Base-by-base conservation (phyloP, 2,113 vertebrate genomes). In the Epinephelus fuscoguttatus region DNA sequence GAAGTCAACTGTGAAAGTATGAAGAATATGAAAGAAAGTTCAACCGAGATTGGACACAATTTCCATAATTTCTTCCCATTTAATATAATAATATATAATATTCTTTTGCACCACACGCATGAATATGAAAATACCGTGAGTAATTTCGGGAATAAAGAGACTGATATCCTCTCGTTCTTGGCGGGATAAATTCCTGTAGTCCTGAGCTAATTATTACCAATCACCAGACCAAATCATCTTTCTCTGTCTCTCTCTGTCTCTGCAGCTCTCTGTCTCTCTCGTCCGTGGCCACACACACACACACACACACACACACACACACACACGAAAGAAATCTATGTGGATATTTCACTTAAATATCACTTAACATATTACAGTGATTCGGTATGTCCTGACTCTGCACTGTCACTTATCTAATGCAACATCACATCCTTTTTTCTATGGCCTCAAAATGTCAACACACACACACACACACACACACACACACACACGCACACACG, bases 401-500 rank as follows among this genome's bases (percentile, higher is more conserved):
- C 42, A 3, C 66, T 30, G 56, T 70, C 69, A 68, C 55, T 75
- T 27, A 72, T 78, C 55, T 70, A 78, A 85, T 61, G 45, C 61
- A 62, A 73, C 68, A 23, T 56, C 37, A 45, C 61, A 30, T 85
- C 19, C 4, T 56, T 33, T 62, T 71, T 79, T 33, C 50, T 27
- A 15, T 56, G 73, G 49, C 77, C 56, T 79, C 23, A 81, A 87
- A 85, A 89, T 40, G 82, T 87, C 89, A 91, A n/a, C 45, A 47
- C 33, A 33, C 19, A 53, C 19, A 71, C 18, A n/a, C n/a, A 49
- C 27, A 68, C 18, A 45, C 25, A n/a, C 42, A 47, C 33, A 33
- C 19, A 53, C 8, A 71, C 18, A 49, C 40, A 68, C n/a, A 45
- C 25, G 14, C 42, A 73, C 37, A 50, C 40, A 66, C 9, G 2